These are phyloP conservation scores for Tinamus guttatus DNA, from an alignment of 2,113 vertebrate species.

Conservation along the genomic window DNA sequence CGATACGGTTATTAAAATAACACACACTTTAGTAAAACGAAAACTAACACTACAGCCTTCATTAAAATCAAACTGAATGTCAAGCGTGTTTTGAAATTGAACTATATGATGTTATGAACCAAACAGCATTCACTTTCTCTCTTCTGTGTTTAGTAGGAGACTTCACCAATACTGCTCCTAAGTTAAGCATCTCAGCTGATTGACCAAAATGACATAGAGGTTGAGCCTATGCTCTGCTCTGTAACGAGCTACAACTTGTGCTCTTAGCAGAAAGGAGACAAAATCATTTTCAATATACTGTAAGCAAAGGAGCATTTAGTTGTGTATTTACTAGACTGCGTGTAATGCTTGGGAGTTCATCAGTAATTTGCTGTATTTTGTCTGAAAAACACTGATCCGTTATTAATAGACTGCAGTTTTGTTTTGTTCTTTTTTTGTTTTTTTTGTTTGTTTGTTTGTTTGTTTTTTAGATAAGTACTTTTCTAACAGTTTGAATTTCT, in stretches of 20 bases:
- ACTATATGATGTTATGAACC: not conserved
- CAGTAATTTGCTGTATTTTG: not conserved
- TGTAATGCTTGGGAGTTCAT: not conserved
- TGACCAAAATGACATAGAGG: not conserved
- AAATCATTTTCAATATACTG: not conserved
- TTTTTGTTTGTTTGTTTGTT: not conserved
- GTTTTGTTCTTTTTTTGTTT: too few relatives aligned
- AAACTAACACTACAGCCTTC: not conserved
- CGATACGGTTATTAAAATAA: not conserved
- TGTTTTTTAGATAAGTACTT: not conserved
- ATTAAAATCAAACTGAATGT: not conserved
- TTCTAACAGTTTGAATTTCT: not conserved
- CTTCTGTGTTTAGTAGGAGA: not conserved
- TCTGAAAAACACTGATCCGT: too few relatives aligned
- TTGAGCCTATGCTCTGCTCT: not conserved
- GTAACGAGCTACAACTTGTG: too few relatives aligned
- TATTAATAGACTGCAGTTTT: too few relatives aligned
- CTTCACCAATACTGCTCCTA: not conserved
- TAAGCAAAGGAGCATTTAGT: not conserved
- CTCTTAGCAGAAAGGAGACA: not conserved
- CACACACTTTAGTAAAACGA: not conserved
- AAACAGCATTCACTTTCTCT: not conserved
- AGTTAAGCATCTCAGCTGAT: not conserved
- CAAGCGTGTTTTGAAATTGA: not conserved
- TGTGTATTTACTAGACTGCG: not conserved